Percentiles rank a stretch among this genome's conserved stretches.
These are phyloP conservation scores for Paramuricea clavata DNA, from an alignment of 92 coral and sea anemone genomes.

Conservation along the genomic window DNA sequence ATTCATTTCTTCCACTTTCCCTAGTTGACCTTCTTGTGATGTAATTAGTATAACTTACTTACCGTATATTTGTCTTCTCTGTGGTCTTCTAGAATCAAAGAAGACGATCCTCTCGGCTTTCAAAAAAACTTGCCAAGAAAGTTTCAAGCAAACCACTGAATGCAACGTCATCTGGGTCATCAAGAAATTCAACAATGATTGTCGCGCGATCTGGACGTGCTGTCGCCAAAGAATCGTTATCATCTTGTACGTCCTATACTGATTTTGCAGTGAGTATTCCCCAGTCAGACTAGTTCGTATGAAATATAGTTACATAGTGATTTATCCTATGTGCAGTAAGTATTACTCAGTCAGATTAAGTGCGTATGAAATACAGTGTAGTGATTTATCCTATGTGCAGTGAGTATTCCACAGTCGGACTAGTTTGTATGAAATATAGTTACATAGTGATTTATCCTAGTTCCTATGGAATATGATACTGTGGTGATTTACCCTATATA, in stretches of 20 bases:
- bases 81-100: conserved; percentile 17
- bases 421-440: no score
- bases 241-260: conserved; percentile 54
- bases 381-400: no score
- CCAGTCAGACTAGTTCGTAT: neutral
- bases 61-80: neutral
- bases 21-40: neutral
- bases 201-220: conserved; percentile 31
- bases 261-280: conserved; percentile 50
- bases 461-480: no score
- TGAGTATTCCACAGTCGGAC: no score
- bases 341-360: no score
- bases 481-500: no score
- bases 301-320: no score
- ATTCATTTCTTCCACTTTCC: no score
- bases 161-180: conserved; percentile 40
- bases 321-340: no score
- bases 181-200: conserved; percentile 40
- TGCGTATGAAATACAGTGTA: no score
- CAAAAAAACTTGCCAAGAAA: conserved; percentile 24
- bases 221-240: conserved; percentile 15
- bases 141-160: conserved; percentile 7
- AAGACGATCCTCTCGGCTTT: conserved; percentile 36
- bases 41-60: no score
- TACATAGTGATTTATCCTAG: no score